Base-by-base conservation (phyloP, 2,113 vertebrate genomes). In the Sclerurus mexicanus region DNA sequence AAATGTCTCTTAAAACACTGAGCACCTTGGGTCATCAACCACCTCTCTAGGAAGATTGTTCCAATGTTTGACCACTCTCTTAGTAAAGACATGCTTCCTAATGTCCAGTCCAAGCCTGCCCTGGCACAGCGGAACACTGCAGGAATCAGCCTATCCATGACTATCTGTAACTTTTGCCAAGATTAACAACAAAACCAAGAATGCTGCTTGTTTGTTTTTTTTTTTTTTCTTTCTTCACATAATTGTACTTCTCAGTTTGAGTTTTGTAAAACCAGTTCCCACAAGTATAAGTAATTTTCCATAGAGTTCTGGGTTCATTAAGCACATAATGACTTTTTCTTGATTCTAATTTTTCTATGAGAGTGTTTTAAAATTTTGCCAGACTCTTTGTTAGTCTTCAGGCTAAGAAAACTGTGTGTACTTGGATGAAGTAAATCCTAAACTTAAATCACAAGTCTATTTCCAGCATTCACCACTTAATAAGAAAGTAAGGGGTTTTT, bases 161-260 rank as follows among this genome's bases (percentile, higher is more conserved):
- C 31, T 58, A 44, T 23, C 30, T 40, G 19, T 60, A 85, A 46
- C 67, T 47, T 68, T 39, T 91, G 22, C n/a, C 35, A 35, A 69
- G 52, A 71, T 77, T 62, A 72, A 24, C 44, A 68, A 35, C 19
- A 82, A 33, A 44, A 47, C 0, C 16, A 64, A 69, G 22, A 91
- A 68, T 56, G 22, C 14, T 74, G 9, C 42, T 10, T n/a, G n/a
- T n/a, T n/a, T n/a, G n/a, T 31, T 76, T 6, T 17, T 24, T 55
- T 62, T 5, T n/a, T 8, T 46, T 69, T n/a, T 33, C 4, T 31
- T 31, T 3, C 7, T 4, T 1, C 20, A 10, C 2, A 1, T 6
- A 44, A 66, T 12, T 59, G 5, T 59, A 21, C 22, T 79, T 91
- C 64, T 37, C 50, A 6, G 6, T 47, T n/a, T 87, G 27, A 73